Evolutionary conservation across 53 echinoderm and acorn worm genomes (phyloP).

Genomic region (Stichopus horrens): DNA sequence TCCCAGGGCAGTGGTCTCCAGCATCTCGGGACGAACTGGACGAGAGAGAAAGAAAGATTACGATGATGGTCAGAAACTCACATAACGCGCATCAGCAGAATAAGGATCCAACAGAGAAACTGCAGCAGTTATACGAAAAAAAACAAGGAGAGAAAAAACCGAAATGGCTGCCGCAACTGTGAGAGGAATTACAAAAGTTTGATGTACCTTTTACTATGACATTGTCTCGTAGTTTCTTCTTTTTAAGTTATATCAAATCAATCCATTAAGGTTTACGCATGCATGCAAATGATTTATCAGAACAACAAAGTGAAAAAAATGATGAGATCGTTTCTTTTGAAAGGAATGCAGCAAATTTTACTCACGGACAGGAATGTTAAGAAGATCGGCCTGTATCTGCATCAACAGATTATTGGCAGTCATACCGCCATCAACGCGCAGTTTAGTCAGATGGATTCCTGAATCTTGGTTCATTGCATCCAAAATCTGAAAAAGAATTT

Average conservation of each 20-base stretch:
- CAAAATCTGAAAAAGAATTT: slow-evolving; percentile 55
- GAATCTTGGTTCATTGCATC: slow-evolving; percentile 98
- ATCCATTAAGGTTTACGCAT: background rate
- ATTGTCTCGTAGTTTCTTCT: slow-evolving; percentile 3
- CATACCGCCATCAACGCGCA: slow-evolving; percentile 95
- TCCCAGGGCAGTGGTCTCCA: slow-evolving; percentile 92
- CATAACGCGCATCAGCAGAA: too few species aligned
- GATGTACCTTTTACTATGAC: background rate
- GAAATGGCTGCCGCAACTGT: background rate
- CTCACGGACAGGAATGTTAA: slow-evolving; percentile 89
- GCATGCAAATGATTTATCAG: too few species aligned
- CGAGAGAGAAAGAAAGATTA: background rate
- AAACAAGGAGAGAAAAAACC: background rate
- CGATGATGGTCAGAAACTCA: background rate
- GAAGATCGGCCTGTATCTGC: slow-evolving; percentile 90
- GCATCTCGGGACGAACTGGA: slow-evolving; percentile 84
- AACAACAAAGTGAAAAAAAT: too few species aligned
- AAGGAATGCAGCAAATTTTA: background rate
- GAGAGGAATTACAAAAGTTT: background rate
- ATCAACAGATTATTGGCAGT: slow-evolving; percentile 83
- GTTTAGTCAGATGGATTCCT: slow-evolving; percentile 72
- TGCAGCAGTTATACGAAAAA: background rate
- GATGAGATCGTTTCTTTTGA: too few species aligned
- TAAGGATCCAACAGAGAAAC: background rate
- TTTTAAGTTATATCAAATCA: background rate